Percentiles rank a stretch among this genome's conserved stretches.
Evolutionary conservation across 2,797 vertebrate genomes (phyloP).

Genomic region (Calcarius lapponicus): DNA sequence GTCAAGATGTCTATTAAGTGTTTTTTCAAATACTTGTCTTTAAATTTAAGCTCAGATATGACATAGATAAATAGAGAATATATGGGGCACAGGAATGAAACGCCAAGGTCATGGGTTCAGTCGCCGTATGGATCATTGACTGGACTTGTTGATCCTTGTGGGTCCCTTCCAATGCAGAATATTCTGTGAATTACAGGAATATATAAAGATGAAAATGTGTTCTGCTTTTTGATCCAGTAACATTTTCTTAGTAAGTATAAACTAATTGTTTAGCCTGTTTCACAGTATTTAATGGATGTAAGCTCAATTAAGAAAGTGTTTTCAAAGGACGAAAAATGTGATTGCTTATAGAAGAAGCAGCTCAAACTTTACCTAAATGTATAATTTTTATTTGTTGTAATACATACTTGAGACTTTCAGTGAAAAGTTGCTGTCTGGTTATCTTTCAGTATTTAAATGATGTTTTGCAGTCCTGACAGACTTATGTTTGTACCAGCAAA

Average conservation of each 20-base stretch:
- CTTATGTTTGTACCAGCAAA: not conserved
- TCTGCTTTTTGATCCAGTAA: not conserved
- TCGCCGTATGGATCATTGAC: fast-evolving
- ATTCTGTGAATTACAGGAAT: not conserved
- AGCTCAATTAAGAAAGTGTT: not conserved
- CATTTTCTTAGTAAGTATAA: not conserved
- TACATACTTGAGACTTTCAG: not conserved
- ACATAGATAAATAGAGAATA: not conserved
- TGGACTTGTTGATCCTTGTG: not conserved
- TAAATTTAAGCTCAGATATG: not conserved
- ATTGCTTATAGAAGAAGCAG: not conserved
- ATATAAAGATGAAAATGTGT: not conserved
- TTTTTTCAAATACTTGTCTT: not conserved
- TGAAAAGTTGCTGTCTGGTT: not conserved
- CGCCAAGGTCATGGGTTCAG: fast-evolving
- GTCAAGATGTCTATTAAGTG: not conserved
- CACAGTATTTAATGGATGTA: not conserved
- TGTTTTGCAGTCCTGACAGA: not conserved
- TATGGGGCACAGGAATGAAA: not conserved
- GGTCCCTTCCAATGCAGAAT: not conserved
- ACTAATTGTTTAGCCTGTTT: not conserved
- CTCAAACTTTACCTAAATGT: not conserved
- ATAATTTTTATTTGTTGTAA: not conserved
- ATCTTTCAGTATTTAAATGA: not conserved
- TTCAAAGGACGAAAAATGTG: not conserved